Percentiles rank a stretch among this genome's conserved stretches.
These are phyloP conservation scores for Oxyscelio sp. DNA, from an alignment of 2,888 invertebrate species.

Conservation along the genomic window DNA sequence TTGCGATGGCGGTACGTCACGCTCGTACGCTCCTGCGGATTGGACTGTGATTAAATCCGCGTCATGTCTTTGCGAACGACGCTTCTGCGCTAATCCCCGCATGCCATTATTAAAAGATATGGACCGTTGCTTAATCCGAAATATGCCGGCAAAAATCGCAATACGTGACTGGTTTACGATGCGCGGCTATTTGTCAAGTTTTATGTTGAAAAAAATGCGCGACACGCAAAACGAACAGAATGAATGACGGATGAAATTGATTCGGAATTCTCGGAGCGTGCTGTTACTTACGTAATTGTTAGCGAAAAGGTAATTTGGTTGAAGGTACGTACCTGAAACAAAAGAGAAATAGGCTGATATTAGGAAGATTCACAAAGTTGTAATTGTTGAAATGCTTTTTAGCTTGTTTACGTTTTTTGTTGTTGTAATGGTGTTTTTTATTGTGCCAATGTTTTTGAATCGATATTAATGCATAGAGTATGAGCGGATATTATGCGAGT, in stretches of 20 bases:
- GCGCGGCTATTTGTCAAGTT: conserved; percentile 22
- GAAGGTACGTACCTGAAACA: not conserved
- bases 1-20: conserved; percentile 34
- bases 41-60: conserved; percentile 57
- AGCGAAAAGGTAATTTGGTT: too few species aligned
- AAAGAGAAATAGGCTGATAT: too few species aligned
- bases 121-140: conserved; percentile 36
- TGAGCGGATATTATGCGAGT: conserved; percentile 50
- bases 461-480: conserved; percentile 47
- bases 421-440: too few species aligned
- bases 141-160: conserved; percentile 10
- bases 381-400: too few species aligned
- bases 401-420: too few species aligned
- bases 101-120: conserved; percentile 40
- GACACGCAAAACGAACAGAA: not conserved
- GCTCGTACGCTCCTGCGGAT: conserved; percentile 49
- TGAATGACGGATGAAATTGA: not conserved
- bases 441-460: not conserved
- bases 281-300: conserved; percentile 4
- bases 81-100: conserved; percentile 36
- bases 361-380: too few species aligned
- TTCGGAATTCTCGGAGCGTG: not conserved
- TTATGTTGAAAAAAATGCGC: not conserved
- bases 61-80: conserved; percentile 52
- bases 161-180: conserved; percentile 25